Percentiles rank a stretch among this genome's conserved stretches.
phyloP scores from a whole-genome alignment of 2,797 vertebrate species.

The Anguilla anguilla region DNA sequence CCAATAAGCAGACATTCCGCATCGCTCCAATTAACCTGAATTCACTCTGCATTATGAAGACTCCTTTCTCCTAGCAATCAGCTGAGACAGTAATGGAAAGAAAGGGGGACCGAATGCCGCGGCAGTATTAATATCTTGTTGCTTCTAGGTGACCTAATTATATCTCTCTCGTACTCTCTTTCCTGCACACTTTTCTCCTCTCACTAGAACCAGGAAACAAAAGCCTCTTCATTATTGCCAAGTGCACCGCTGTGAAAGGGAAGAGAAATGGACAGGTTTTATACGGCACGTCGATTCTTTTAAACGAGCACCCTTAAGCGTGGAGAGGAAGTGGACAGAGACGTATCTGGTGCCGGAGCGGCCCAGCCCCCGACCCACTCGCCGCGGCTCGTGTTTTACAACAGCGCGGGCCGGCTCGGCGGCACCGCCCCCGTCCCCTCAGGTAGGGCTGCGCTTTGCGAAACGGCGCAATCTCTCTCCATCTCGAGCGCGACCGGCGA shows the following conservation, averaged over 20 bases:
- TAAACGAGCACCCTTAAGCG: not conserved
- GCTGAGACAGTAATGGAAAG: slow-evolving; percentile 53
- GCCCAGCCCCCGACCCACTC: not conserved
- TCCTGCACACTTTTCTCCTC: slow-evolving; percentile 20
- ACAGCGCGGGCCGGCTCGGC: not conserved
- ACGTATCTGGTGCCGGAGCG: not conserved
- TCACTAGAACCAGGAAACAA: not conserved
- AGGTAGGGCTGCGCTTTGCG: not conserved
- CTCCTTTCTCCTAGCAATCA: slow-evolving; percentile 41
- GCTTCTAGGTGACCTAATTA: slow-evolving; percentile 73
- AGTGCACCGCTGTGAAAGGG: not conserved
- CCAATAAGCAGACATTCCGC: slow-evolving; percentile 38
- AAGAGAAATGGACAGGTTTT: not conserved
- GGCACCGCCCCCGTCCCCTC: not conserved
- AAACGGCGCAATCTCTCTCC: not conserved
- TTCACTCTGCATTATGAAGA: slow-evolving; percentile 62
- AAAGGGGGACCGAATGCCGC: slow-evolving; percentile 57
- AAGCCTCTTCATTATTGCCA: not conserved
- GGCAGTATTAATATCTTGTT: slow-evolving; percentile 68
- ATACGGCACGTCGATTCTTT: not conserved
- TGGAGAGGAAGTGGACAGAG: not conserved
- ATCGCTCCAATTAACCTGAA: slow-evolving; percentile 62
- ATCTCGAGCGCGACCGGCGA: not conserved
- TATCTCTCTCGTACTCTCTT: slow-evolving; percentile 47
- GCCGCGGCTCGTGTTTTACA: not conserved